phyloP scores from a whole-genome alignment of 2,113 vertebrate species.

The Glaucidium brasilianum region DNA sequence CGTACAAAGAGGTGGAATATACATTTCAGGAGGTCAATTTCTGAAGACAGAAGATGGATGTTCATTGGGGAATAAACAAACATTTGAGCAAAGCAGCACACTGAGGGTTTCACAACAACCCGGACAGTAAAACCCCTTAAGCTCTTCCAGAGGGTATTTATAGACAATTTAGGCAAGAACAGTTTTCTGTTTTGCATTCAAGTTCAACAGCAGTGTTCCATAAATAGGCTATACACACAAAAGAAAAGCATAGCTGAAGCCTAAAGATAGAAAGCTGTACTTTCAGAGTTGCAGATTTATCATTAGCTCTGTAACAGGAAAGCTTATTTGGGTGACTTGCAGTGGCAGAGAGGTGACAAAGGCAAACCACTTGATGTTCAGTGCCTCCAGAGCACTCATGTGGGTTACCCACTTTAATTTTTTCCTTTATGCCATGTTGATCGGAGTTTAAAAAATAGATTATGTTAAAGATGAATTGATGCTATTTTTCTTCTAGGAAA shows the following conservation, averaged over 20 bases:
- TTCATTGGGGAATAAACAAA: background rate
- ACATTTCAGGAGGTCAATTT: background rate
- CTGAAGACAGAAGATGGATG: background rate
- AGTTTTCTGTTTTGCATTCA: slow-evolving; percentile 5
- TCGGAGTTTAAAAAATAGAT: slow-evolving; percentile 29
- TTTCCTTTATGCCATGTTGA: background rate
- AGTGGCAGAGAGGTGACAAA: slow-evolving; percentile 33
- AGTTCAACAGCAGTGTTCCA: slow-evolving; percentile 40
- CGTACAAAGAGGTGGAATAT: background rate
- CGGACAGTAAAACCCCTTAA: background rate
- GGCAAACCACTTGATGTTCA: slow-evolving; percentile 33
- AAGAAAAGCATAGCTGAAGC: slow-evolving; percentile 39
- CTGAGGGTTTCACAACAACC: background rate
- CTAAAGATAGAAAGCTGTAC: slow-evolving; percentile 62
- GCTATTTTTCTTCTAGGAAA: background rate
- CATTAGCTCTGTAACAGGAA: slow-evolving; percentile 57
- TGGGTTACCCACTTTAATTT: slow-evolving; percentile 28
- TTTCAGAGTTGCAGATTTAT: slow-evolving; percentile 66
- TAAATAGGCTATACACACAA: slow-evolving; percentile 36
- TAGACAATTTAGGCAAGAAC: slow-evolving; percentile 5
- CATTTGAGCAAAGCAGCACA: background rate
- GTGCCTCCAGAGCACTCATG: slow-evolving; percentile 3
- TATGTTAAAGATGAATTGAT: background rate
- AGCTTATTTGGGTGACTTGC: slow-evolving; percentile 57
- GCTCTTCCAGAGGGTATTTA: slow-evolving; percentile 13